Evolutionary conservation across 2,113 vertebrate species (phyloP).

Genomic region (Elaphurus davidianus): DNA sequence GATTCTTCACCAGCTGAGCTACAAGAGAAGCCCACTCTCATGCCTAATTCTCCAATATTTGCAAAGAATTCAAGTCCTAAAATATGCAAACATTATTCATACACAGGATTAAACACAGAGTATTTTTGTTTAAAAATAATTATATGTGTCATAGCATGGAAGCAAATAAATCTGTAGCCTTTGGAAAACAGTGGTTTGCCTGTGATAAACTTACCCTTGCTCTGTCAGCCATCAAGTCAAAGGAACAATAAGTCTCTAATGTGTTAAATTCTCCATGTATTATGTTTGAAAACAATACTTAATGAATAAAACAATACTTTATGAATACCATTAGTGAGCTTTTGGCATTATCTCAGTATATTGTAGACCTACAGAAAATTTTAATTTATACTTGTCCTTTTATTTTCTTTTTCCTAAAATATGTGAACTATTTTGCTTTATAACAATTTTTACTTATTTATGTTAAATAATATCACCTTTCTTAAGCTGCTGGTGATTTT

Average conservation of each 20-base stretch:
- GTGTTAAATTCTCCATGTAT: not conserved
- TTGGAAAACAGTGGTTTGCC: not conserved
- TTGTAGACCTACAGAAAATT: not conserved
- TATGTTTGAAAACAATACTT: not conserved
- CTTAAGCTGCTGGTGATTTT: not conserved
- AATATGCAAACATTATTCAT: not conserved
- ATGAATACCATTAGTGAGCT: not conserved
- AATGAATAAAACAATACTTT: not conserved
- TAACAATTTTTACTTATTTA: not conserved
- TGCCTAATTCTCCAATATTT: not conserved
- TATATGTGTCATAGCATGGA: not conserved
- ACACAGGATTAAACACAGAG: not conserved
- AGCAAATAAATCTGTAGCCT: not conserved
- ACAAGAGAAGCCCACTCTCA: not conserved
- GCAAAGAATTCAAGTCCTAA: not conserved
- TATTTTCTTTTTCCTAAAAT: not conserved
- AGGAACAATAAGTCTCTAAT: not conserved
- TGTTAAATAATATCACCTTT: not conserved
- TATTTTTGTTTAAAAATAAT: not conserved
- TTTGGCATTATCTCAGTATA: not conserved
- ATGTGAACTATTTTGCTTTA: not conserved
- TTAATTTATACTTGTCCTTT: not conserved
- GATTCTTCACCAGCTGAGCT: not conserved
- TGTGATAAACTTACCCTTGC: not conserved
- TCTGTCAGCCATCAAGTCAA: not conserved